Base-by-base conservation (phyloP, 2,888 invertebrate species). In the Globia sparganii region DNA sequence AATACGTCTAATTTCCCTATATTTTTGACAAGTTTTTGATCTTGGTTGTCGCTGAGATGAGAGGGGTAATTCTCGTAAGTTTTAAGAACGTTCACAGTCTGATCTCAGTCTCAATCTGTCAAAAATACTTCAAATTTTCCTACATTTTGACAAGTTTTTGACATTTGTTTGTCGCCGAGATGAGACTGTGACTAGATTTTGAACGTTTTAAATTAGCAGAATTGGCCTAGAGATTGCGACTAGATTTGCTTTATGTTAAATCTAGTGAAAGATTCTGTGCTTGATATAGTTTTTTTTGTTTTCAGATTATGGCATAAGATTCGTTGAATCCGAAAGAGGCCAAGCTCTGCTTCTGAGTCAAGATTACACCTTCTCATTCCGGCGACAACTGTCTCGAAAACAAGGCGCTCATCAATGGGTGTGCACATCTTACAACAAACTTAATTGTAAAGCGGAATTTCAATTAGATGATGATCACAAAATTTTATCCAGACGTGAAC, bases 371-470 rank as follows among this genome's bases (percentile, higher is more conserved):
- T 78, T 74, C 43, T 64, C 83, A n/a, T 65, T 78, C 21, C 82
- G 65, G 15, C 78, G 76, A 18, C 65, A 81, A 13, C 28, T 77
- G 18, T 82, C 59, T 11, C 77, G 64, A 9, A 77, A n/a, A 9
- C 64, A 78, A 53, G 83, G 77, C 4, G 64, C 83, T 13, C 34
- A 78, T 43, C 75, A 81, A 18, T 78, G 83, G 83, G 49, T 78
- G n/a, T 78, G 82, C 49, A 82, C 76, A 1, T 78, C 83, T 25
- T 65, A 66, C 28, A 43, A 34, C 49, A 64, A 62, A 49, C 28
- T 56, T 4, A 82, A 82, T 15, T 79, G 82, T 58, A 82, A 76
- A 75, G 82, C 76, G 40, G 83, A 78, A 46, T 4, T 78, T 31
- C 76, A 75, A 18, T 25, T 78, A 34, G 11, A 49, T 15, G 40